Conservation (phyloP, 2,797 vertebrate species). For the Brachyalestes nurse region DNA sequence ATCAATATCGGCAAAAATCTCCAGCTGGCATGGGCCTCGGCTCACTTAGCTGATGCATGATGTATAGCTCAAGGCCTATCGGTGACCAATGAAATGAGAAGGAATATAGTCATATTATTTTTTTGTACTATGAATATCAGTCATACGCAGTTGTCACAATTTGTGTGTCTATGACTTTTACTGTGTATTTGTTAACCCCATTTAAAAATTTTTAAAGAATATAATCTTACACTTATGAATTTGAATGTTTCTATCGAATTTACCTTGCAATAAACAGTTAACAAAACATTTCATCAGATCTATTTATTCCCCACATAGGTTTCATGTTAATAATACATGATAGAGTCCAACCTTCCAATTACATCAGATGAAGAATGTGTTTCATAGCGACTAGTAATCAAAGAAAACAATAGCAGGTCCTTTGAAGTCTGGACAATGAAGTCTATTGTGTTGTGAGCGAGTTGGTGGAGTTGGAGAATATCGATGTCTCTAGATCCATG, state of each 20-base stretch:
- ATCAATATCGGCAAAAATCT: constrained; percentile 79
- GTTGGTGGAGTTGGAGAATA: constrained; percentile 74
- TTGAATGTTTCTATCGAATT: constrained; percentile 10
- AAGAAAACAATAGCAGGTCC: constrained; percentile 63
- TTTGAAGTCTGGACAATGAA: constrained; percentile 78
- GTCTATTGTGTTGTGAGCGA: constrained; percentile 69
- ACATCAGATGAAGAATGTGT: constrained; percentile 63
- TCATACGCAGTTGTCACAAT: constrained; percentile 6
- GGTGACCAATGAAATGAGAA: constrained; percentile 30
- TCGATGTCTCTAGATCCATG: constrained; percentile 72
- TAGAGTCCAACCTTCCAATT: constrained; percentile 66
- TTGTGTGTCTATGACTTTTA: neutral
- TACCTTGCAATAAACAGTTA: constrained; percentile 11
- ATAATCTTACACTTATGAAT: neutral
- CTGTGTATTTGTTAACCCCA: neutral
- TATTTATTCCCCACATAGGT: constrained; percentile 18
- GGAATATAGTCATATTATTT: constrained; percentile 22
- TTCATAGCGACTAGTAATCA: constrained; percentile 66
- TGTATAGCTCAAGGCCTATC: constrained; percentile 51
- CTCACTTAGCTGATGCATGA: constrained; percentile 47
- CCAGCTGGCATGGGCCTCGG: constrained; percentile 51
- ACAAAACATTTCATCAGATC: constrained; percentile 20
- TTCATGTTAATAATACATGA: constrained; percentile 60
- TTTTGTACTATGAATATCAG: constrained; percentile 20
- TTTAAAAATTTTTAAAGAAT: neutral